Base-by-base conservation (phyloP, 35 echinoderm and acorn worm species). In the Amphiura filiformis region DNA sequence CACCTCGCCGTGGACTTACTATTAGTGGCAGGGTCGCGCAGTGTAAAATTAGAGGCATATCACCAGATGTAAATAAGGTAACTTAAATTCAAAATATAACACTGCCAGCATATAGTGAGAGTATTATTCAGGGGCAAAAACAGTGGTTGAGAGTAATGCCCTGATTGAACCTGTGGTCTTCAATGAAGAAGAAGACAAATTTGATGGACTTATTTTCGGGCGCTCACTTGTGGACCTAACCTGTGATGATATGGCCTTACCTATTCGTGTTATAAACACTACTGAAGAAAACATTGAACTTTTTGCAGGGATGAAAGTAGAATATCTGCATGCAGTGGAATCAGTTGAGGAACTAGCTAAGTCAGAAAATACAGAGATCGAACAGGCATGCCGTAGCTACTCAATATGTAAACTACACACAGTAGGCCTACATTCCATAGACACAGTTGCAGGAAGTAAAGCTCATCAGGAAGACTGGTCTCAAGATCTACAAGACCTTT, bases 231-330 rank as follows among this genome's bases (percentile, higher is more conserved):
- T 91, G 47, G 76, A 85, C 75, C 40, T 56, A 4, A 13, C 79
- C 0, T 78, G 77, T 39, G 65, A 86, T 65, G 89, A 91, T 36
- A 80, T 81, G 1, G 77, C 70, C 38, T 80, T 86, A 14, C 89
- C 89, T 32, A 36, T 91, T 5, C 37, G 89, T 47, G 41, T 91
- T 35, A 38, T 91, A 78, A 91, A 86, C 56, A 70, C 84, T 41
- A 47, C 82, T 26, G 44, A 31, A 31, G 83, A 86, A 56, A 23
- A 70, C 7, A 70, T 70, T 3, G 26, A 70, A 47, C 41, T 47
- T 4, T 47, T 9, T 47, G 41, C 41, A 4, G 41, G 41, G 5
- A 47, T 47, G 41, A 47, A 47, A 47, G 17, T 47, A 9, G 41
- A 17, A 4, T 47, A 47, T 47, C 17, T 17, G 17, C 41, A 47